Evolutionary conservation across 2,797 vertebrate species (phyloP).

Genomic region (Poecilia velifera): DNA sequence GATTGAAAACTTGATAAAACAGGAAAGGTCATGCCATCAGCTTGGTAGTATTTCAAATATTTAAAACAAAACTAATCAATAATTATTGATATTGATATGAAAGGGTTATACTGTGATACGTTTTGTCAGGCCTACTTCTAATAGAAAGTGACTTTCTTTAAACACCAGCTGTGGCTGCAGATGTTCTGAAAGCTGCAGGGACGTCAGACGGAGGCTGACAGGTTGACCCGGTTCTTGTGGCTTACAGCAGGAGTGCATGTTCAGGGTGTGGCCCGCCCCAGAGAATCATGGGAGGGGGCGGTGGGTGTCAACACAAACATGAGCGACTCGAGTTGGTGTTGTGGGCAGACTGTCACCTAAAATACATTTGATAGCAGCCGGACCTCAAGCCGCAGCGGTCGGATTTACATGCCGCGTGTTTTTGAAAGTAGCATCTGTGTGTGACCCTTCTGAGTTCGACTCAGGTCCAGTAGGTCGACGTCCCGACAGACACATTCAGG

Average conservation of each 20-base stretch:
- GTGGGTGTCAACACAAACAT: constrained; percentile 35
- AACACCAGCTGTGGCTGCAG: constrained; percentile 29
- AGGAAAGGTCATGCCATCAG: too few relatives aligned
- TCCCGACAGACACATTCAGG: too few relatives aligned
- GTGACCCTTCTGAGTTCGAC: neutral
- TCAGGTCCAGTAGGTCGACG: too few relatives aligned
- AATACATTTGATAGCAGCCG: constrained; percentile 60
- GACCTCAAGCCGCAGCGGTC: constrained; percentile 66
- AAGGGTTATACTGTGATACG: too few relatives aligned
- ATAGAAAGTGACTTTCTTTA: constrained; percentile 18
- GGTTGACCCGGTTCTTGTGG: constrained; percentile 57
- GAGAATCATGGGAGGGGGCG: constrained; percentile 51
- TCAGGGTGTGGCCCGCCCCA: constrained; percentile 60
- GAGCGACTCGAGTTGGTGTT: constrained; percentile 50
- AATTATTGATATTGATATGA: too few relatives aligned
- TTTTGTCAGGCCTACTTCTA: neutral
- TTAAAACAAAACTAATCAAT: too few relatives aligned
- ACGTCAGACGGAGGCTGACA: constrained; percentile 38
- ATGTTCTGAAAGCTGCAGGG: constrained; percentile 52
- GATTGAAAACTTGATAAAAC: too few relatives aligned
- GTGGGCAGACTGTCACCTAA: constrained; percentile 53
- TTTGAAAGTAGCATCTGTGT: neutral
- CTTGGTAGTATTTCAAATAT: too few relatives aligned
- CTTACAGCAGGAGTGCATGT: constrained; percentile 39
- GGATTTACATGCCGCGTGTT: constrained; percentile 53